Evolutionary conservation across 2,797 vertebrate genomes (phyloP).

Genomic region (Sitta carolinensis): DNA sequence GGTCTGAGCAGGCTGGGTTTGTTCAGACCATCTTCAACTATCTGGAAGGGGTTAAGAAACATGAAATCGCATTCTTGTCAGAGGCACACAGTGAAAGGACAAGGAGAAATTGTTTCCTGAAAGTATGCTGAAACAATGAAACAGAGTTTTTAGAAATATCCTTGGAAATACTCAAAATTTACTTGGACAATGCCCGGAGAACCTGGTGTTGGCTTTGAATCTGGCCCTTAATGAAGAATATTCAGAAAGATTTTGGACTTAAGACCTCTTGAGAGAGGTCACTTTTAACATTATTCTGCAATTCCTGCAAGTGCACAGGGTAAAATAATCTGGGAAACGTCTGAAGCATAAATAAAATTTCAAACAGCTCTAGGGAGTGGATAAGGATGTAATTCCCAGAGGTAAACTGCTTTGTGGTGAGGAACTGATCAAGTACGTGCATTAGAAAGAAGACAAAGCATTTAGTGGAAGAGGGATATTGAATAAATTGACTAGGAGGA

Average conservation of each 20-base stretch:
- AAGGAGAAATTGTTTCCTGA: background rate
- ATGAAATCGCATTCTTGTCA: background rate
- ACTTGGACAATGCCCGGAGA: background rate
- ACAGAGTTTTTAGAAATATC: background rate
- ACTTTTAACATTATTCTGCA: background rate
- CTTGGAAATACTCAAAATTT: background rate
- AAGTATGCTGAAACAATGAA: background rate
- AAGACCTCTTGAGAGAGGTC: background rate
- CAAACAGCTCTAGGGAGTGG: background rate
- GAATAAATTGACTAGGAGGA: background rate
- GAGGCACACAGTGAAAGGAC: background rate
- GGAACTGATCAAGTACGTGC: background rate
- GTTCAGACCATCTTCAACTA: background rate
- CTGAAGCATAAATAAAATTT: background rate
- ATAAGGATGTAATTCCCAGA: background rate
- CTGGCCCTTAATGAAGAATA: background rate
- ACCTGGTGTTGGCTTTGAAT: background rate
- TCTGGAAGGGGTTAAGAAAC: background rate
- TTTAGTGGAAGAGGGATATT: background rate
- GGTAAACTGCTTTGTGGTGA: background rate
- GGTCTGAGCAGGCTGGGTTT: background rate
- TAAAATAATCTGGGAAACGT: background rate
- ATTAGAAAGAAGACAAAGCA: background rate
- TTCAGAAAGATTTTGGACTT: background rate
- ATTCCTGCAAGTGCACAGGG: fast-evolving